Evolutionary conservation across 2,113 vertebrate species (phyloP).

Genomic region (Brienomyrus longianalis): DNA sequence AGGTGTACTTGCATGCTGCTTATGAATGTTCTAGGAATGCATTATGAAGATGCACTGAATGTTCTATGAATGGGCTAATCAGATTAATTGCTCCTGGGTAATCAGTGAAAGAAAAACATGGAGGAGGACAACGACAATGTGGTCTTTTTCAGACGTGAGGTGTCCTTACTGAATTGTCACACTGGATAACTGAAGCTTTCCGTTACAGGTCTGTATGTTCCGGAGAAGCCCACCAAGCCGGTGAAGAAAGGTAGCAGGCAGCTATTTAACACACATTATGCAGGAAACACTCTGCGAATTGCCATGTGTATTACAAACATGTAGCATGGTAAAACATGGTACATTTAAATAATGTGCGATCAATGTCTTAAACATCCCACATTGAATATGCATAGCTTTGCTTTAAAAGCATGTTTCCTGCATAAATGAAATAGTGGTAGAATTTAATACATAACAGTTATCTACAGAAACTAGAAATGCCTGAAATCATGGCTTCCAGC

Average conservation of each 20-base stretch:
- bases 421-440: not conserved
- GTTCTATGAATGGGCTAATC: no score
- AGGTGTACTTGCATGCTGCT: no score
- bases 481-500: not conserved
- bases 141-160: not conserved
- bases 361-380: not conserved
- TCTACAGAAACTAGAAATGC: not conserved
- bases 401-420: not conserved
- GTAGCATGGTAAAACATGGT: not conserved
- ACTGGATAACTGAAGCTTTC: not conserved
- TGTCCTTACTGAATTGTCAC: not conserved
- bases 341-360: not conserved
- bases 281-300: not conserved
- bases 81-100: not conserved
- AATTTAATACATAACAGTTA: not conserved
- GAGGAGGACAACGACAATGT: not conserved
- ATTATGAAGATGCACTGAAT: no score
- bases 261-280: not conserved
- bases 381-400: not conserved
- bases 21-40: no score
- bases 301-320: not conserved
- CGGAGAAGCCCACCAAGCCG: constrained; percentile 30
- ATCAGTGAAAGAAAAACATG: not conserved
- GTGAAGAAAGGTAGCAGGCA: constrained; percentile 35
- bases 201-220: not conserved